Evolutionary conservation across 2,888 invertebrate species (phyloP).

Genomic region (Hylaea fasciaria): DNA sequence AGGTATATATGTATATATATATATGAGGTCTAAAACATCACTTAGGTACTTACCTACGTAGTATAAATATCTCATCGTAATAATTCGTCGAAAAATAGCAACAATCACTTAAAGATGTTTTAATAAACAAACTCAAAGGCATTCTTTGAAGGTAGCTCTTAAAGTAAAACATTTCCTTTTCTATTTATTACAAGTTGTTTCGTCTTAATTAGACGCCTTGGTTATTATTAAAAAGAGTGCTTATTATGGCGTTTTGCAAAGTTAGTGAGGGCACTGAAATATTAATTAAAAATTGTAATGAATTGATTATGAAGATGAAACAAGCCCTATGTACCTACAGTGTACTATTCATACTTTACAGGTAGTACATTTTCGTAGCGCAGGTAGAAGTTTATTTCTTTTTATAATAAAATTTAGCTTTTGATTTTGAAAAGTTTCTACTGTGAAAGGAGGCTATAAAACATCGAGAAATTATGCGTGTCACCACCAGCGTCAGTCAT

Average conservation of each 20-base stretch:
- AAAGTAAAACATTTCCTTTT: conserved; percentile 11
- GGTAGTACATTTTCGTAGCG: conserved; percentile 6
- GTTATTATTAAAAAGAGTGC: conserved; percentile 30
- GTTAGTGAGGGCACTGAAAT: conserved; percentile 20
- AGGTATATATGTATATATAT: too few species aligned
- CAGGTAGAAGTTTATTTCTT: conserved; percentile 9
- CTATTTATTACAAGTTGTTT: conserved; percentile 28
- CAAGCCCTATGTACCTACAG: conserved; percentile 16
- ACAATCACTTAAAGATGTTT: too few species aligned
- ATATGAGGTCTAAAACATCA: not conserved
- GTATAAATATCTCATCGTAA: not conserved
- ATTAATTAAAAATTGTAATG: conserved; percentile 31
- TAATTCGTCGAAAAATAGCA: too few species aligned
- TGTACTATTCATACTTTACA: too few species aligned
- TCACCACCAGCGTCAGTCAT: too few species aligned
- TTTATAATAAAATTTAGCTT: too few species aligned
- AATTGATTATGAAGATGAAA: conserved; percentile 32
- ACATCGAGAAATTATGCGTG: too few species aligned
- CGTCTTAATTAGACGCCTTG: conserved; percentile 27
- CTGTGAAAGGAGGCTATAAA: too few species aligned
- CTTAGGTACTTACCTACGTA: too few species aligned
- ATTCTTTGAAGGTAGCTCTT: conserved; percentile 6
- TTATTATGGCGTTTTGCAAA: conserved; percentile 23
- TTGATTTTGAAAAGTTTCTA: too few species aligned
- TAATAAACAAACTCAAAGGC: not conserved